A percentile compares a stretch with the other conserved stretches of the same genome.
Evolutionary conservation across 2,797 vertebrate genomes (phyloP).

Genomic region (Strix occidentalis): DNA sequence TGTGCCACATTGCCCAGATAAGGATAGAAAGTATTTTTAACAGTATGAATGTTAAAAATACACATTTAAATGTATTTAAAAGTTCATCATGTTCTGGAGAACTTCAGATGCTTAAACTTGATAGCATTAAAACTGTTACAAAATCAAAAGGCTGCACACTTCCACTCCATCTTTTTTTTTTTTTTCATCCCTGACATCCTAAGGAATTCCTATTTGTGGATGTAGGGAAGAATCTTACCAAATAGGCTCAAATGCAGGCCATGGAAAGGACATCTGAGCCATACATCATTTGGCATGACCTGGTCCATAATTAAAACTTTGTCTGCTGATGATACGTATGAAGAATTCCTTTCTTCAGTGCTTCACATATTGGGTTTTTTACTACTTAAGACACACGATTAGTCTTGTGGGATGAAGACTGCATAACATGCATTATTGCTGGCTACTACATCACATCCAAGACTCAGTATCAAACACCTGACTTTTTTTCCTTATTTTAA

Average conservation of each 20-base stretch:
- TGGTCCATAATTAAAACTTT: background rate
- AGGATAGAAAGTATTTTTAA: background rate
- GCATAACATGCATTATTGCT: background rate
- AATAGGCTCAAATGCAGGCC: background rate
- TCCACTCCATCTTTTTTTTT: background rate
- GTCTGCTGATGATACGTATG: background rate
- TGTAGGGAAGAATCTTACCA: background rate
- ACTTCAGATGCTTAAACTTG: background rate
- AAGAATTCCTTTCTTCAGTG: background rate
- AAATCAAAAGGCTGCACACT: background rate
- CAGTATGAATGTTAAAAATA: background rate
- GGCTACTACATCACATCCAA: background rate
- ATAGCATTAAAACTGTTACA: background rate
- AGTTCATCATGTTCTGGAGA: background rate
- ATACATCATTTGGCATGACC: background rate
- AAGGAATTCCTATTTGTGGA: background rate
- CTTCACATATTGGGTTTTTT: background rate
- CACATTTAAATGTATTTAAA: background rate
- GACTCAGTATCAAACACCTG: background rate
- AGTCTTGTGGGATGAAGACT: background rate
- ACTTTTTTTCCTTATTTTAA: background rate
- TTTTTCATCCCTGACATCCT: background rate
- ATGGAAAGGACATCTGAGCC: background rate
- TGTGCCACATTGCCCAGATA: background rate
- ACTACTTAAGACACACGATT: background rate